Percentiles rank a stretch among this genome's conserved stretches.
These are phyloP conservation scores for Pterocles burchelli DNA, from an alignment of 2,113 vertebrate genomes.

Conservation along the genomic window DNA sequence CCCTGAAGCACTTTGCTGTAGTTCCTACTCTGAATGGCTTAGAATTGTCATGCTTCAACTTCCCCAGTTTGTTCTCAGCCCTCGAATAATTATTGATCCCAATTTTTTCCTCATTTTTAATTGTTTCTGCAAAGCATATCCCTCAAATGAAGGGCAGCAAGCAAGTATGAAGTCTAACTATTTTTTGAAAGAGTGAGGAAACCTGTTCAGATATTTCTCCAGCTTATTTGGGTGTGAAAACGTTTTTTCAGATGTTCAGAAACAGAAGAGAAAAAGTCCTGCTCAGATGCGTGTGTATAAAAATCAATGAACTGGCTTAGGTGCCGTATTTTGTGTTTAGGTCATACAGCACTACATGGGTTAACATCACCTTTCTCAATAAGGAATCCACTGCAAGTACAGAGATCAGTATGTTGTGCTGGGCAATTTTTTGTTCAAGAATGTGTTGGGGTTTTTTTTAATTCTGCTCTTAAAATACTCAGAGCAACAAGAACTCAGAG, in stretches of 20 bases:
- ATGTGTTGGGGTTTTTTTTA: not conserved
- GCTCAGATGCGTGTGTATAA: not conserved
- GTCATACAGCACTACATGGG: not conserved
- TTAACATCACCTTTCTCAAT: not conserved
- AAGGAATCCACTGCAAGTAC: not conserved
- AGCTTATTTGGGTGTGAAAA: not conserved
- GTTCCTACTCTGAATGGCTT: not conserved
- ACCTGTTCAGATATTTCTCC: not conserved
- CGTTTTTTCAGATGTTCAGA: not conserved
- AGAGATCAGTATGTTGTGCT: not conserved
- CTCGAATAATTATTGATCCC: not conserved
- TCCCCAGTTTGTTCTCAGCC: not conserved
- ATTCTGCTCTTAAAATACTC: slow-evolving; percentile 18
- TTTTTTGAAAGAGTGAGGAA: not conserved
- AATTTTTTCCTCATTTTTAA: not conserved
- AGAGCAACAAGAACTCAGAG: not conserved
- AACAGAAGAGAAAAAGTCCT: not conserved
- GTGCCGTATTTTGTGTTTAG: not conserved
- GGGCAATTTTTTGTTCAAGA: not conserved
- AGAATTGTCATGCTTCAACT: not conserved
- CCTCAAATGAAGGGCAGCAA: not conserved
- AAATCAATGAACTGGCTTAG: not conserved
- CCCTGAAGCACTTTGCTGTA: not conserved
- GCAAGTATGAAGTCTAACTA: not conserved
- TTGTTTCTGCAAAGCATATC: not conserved